Evolutionary conservation across 2,113 vertebrate species (phyloP).

Genomic region (Pelecanus crispus): DNA sequence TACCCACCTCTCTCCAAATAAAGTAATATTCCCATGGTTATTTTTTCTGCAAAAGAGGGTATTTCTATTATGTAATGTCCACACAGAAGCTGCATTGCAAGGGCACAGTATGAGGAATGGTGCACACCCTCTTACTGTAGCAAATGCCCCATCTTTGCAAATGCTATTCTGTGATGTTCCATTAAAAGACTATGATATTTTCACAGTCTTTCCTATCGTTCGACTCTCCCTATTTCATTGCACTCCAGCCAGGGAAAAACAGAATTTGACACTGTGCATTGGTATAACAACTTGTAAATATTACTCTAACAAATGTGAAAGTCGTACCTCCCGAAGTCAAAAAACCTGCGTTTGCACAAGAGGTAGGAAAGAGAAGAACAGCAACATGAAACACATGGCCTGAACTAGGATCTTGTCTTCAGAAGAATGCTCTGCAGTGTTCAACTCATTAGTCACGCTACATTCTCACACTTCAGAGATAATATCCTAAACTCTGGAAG

Average conservation of each 20-base stretch:
- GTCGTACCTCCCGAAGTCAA: background rate
- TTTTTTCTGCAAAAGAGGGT: background rate
- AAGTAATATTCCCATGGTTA: background rate
- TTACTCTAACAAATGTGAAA: background rate
- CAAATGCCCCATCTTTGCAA: background rate
- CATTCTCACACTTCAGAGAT: background rate
- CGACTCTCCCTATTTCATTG: background rate
- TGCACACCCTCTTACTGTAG: background rate
- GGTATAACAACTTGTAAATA: background rate
- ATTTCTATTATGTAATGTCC: background rate
- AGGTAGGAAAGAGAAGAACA: background rate
- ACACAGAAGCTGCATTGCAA: background rate
- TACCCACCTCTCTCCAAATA: background rate
- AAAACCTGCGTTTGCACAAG: background rate
- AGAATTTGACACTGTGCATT: background rate
- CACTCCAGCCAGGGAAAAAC: background rate
- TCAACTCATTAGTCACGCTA: background rate
- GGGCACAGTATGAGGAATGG: background rate
- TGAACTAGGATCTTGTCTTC: background rate
- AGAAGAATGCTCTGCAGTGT: background rate
- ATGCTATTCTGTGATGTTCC: background rate
- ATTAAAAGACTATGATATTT: background rate
- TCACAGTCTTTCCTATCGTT: background rate
- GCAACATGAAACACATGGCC: background rate
- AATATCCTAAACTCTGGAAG: background rate